Percentiles rank a stretch among this genome's conserved stretches.
phyloP scores from a whole-genome alignment of 2,888 invertebrate species.

The Heliconius erato region DNA sequence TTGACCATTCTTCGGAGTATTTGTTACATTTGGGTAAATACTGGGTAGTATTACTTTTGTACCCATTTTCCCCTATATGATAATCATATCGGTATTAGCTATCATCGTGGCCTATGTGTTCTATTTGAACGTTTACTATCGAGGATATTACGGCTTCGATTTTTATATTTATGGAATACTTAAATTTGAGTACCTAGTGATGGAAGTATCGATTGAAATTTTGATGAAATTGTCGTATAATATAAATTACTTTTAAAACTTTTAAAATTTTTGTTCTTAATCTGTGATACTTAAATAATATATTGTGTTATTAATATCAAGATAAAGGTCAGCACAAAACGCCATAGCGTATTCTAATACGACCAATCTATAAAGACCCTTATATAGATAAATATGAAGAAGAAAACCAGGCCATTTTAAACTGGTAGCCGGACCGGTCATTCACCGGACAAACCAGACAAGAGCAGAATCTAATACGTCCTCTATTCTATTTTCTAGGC shows the following conservation, averaged over 20 bases:
- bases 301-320: neutral
- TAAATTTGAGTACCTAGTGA: too few species aligned
- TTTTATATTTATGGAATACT: neutral
- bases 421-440: conserved; percentile 20
- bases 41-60: too few species aligned
- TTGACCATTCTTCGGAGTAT: too few species aligned
- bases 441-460: conserved; percentile 39
- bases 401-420: neutral
- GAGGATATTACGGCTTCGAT: neutral
- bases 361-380: neutral
- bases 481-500: conserved; percentile 30
- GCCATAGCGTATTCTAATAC: conserved; percentile 12
- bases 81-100: conserved; percentile 5
- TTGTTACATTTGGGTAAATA: too few species aligned
- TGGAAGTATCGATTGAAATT: too few species aligned
- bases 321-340: conserved; percentile 18
- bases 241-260: neutral
- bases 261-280: neutral
- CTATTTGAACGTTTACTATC: neutral
- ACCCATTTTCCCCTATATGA: neutral
- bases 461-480: conserved; percentile 31
- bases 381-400: neutral
- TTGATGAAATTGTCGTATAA: neutral
- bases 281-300: neutral
- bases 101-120: neutral